Conservation (phyloP, 2,797 vertebrate genomes). For the Menidia menidia region DNA sequence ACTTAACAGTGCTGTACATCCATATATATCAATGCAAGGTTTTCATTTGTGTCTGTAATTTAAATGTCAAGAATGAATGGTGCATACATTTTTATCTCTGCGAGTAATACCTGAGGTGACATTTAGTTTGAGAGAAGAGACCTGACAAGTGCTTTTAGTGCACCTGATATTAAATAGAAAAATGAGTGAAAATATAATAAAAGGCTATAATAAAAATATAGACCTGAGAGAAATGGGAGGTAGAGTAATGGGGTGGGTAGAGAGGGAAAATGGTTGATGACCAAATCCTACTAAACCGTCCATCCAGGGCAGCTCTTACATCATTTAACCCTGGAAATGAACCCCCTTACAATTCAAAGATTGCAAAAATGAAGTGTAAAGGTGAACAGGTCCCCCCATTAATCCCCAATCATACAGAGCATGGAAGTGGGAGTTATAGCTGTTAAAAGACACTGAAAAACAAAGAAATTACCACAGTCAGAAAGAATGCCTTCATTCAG, state of each 20-base stretch:
- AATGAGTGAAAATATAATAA: conserved; percentile 24
- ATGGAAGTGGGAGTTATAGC: conserved; percentile 40
- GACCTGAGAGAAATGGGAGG: neutral
- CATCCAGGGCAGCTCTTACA: conserved; percentile 18
- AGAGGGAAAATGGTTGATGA: conserved; percentile 21
- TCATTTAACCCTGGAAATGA: conserved; percentile 11
- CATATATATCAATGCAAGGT: conserved; percentile 47
- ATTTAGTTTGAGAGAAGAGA: conserved; percentile 60
- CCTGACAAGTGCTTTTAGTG: conserved; percentile 51
- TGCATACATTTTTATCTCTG: conserved; percentile 62
- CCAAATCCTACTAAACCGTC: conserved; percentile 16
- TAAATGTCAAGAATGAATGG: conserved; percentile 70
- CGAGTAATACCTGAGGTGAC: conserved; percentile 64
- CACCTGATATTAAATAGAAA: conserved; percentile 17
- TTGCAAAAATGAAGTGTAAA: conserved; percentile 15
- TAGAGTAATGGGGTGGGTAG: neutral
- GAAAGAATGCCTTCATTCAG: conserved; percentile 16
- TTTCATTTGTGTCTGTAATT: conserved; percentile 60
- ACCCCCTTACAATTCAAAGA: conserved; percentile 1
- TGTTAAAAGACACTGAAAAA: conserved; percentile 60
- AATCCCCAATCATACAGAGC: conserved; percentile 22
- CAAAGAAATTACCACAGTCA: conserved; percentile 39
- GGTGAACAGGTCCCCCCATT: conserved; percentile 28
- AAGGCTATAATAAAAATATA: conserved; percentile 10
- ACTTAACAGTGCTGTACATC: conserved; percentile 34